Base-by-base conservation (phyloP, 1,140 invertebrate genomes). In the Triops cancriformis region DNA sequence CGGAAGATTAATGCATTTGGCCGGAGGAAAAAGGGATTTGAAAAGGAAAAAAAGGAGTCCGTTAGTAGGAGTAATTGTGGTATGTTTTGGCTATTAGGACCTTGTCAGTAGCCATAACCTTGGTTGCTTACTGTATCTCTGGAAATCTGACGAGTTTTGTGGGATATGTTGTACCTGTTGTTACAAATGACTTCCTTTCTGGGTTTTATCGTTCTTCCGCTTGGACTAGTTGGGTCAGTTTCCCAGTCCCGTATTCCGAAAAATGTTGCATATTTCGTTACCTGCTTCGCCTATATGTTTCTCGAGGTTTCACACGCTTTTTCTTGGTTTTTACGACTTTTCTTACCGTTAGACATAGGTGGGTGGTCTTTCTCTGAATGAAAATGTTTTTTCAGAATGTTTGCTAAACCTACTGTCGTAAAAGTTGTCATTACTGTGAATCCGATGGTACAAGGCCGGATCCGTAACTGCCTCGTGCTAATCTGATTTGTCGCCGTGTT, bases 131-230 rank as follows among this genome's bases (percentile, higher is more conserved):
- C 51, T 23, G 51, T 64, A 64, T 64, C 6, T 64, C 51, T 18
- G 14, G 51, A 64, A 64, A 64, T 23, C 23, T 23, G 51, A 2
- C 5, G 31, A 37, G 31, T 37, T 64, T 64, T 64, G 2, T 45
- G 51, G 23, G 18, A 18, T 64, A n/a, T 64, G 51, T 64, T 37
- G 7, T 7, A 37, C 31, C 51, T 64, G 7, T 23, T 64, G 51
- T 64, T 23, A 64, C 51, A 23, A 64, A n/a, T 64, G 51, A 64
- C 51, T 64, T 64, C 51, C 51, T 64, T 64, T 64, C 23, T 23
- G 51, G n/a, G 51, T 64, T 64, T 64, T 64, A 64, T 64, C 51
- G 51, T 64, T 64, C 51, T 64, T 64, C 51, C 51, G n/a, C 51
- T 64, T 23, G 51, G 51, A 14, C 51, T 64, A 64, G 51, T 64